These are phyloP conservation scores for Atta texana DNA, from an alignment of 1,140 invertebrate genomes.

Conservation along the genomic window DNA sequence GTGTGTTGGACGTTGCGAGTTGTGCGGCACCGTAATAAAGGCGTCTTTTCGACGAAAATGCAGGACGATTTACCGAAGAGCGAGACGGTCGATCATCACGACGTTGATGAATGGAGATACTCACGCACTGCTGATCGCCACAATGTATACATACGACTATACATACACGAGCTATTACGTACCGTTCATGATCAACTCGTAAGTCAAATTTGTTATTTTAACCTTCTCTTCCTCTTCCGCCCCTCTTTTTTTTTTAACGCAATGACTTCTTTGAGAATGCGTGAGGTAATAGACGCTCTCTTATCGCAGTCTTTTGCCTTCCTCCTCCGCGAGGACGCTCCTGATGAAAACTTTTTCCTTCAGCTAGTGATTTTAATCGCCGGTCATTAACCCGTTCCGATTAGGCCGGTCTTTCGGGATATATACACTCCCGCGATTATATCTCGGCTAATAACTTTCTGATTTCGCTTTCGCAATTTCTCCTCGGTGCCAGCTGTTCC, in stretches of 20 bases:
- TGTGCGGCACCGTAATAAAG: conserved; percentile 71
- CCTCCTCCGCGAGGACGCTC: background rate
- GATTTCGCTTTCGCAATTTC: conserved; percentile 43
- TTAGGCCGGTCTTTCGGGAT: conserved; percentile 16
- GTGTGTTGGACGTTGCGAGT: conserved; percentile 44
- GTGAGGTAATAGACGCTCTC: background rate
- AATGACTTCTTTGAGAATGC: background rate
- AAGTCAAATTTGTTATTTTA: conserved; percentile 31
- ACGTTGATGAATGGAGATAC: conserved; percentile 65
- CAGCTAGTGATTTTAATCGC: conserved; percentile 27
- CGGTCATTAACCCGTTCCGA: conserved; percentile 57
- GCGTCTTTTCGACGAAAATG: conserved; percentile 72
- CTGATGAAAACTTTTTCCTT: conserved; percentile 27
- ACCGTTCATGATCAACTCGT: conserved; percentile 56
- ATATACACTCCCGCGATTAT: conserved; percentile 30
- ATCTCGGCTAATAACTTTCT: conserved; percentile 44
- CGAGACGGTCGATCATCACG: conserved; percentile 19
- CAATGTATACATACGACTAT: background rate
- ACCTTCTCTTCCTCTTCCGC: too few species aligned
- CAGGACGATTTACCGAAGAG: conserved; percentile 71
- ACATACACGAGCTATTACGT: conserved; percentile 35
- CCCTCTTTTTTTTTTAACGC: background rate
- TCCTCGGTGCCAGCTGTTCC: background rate
- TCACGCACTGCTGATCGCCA: conserved; percentile 65
- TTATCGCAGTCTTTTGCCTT: conserved; percentile 8